phyloP scores from a whole-genome alignment of 1,140 invertebrate genomes.

The Platyscapa corneri region DNA sequence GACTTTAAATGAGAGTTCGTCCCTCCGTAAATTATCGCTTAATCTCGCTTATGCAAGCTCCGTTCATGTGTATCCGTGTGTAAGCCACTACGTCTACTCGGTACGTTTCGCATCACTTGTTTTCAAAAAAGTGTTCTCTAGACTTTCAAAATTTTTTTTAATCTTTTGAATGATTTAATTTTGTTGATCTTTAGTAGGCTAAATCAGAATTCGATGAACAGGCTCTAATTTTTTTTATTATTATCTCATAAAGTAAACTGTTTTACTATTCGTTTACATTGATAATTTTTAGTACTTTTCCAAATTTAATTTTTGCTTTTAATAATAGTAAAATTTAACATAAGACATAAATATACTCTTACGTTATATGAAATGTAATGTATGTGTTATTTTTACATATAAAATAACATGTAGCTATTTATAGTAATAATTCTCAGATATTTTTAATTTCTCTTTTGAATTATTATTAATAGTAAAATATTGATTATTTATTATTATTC shows the following conservation, averaged over 20 bases:
- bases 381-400: too few relatives aligned
- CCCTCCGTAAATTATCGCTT: slow-evolving; percentile 19
- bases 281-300: neutral
- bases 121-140: neutral
- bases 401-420: too few relatives aligned
- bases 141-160: neutral
- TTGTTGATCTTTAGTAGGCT: neutral
- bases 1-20: neutral
- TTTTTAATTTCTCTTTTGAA: too few relatives aligned
- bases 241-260: neutral
- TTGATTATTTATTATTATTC: too few relatives aligned
- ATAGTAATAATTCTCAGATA: too few relatives aligned
- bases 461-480: too few relatives aligned
- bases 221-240: neutral
- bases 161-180: neutral
- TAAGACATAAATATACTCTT: too few relatives aligned
- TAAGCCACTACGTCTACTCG: neutral
- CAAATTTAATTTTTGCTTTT: neutral
- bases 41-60: neutral
- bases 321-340: neutral
- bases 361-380: too few relatives aligned
- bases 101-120: neutral
- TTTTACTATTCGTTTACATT: neutral
- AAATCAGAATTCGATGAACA: neutral
- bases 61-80: neutral